Percentiles rank a stretch among this genome's conserved stretches.
Evolutionary conservation across 2,888 invertebrate genomes (phyloP).

Genomic region (Andrena bucephala): DNA sequence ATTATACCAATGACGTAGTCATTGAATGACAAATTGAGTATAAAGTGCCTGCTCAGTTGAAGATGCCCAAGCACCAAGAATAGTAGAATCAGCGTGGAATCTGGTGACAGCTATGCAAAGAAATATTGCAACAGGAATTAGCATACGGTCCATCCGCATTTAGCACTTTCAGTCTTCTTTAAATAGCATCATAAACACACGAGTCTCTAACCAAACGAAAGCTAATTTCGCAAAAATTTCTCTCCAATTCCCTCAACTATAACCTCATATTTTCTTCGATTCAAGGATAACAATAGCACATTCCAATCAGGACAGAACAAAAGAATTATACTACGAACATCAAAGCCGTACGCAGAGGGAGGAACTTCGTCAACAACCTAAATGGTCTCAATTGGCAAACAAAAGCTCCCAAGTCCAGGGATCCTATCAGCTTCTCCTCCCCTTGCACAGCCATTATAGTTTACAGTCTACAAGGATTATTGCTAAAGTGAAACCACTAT

Average conservation of each 20-base stretch:
- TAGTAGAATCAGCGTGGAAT: neutral
- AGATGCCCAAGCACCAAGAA: neutral
- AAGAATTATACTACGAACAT: neutral
- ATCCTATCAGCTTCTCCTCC: neutral
- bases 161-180: neutral
- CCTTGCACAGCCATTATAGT: neutral
- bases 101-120: neutral
- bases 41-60: neutral
- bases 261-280: neutral
- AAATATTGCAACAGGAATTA: neutral
- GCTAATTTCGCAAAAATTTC: neutral
- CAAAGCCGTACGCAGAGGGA: neutral
- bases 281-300: neutral
- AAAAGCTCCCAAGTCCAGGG: conserved; percentile 4
- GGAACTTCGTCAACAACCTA: conserved; percentile 4
- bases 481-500: neutral
- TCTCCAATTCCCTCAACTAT: neutral
- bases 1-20: neutral
- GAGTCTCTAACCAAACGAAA: neutral
- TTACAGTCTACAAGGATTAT: neutral
- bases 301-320: neutral
- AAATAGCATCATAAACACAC: neutral
- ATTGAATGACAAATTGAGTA: conserved; percentile 12
- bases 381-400: conserved; percentile 8
- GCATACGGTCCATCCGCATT: neutral